Evolutionary conservation across 2,888 invertebrate species (phyloP).

Genomic region (Amitus sp.): DNA sequence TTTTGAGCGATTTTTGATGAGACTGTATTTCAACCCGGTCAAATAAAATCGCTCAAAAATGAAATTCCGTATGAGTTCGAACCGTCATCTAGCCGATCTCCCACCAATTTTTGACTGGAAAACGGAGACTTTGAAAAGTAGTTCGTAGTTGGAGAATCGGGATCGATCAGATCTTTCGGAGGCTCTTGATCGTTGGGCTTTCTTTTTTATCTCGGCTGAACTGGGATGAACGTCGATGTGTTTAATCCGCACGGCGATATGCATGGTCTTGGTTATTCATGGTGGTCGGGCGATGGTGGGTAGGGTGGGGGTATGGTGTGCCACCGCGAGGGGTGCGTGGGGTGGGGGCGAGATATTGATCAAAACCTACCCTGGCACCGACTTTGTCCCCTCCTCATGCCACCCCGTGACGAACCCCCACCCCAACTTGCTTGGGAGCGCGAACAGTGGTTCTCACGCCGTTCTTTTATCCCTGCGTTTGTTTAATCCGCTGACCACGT

Average conservation of each 20-base stretch:
- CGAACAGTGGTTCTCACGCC: constrained; percentile 57
- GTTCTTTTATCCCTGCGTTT: constrained; percentile 41
- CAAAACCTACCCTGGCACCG: constrained; percentile 66
- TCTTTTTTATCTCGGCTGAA: too few relatives aligned
- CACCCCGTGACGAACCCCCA: constrained; percentile 36
- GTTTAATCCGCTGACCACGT: constrained; percentile 31
- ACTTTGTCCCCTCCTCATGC: constrained; percentile 45
- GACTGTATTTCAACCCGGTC: too few relatives aligned
- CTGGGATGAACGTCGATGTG: constrained; percentile 53
- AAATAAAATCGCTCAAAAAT: too few relatives aligned
- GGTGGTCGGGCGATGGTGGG: constrained; percentile 59
- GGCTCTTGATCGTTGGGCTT: too few relatives aligned
- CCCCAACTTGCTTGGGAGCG: constrained; percentile 52
- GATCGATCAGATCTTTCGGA: too few relatives aligned
- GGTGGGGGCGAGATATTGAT: constrained; percentile 65
- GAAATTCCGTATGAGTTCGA: too few relatives aligned
- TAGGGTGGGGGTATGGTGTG: constrained; percentile 56
- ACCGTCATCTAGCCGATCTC: too few relatives aligned
- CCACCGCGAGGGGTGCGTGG: constrained; percentile 57
- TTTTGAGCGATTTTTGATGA: too few relatives aligned
- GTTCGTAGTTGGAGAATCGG: too few relatives aligned
- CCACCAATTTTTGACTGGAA: too few relatives aligned
- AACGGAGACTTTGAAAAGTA: too few relatives aligned
- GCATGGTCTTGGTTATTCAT: constrained; percentile 63
- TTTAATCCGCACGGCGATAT: constrained; percentile 59